Evolutionary conservation across 2,888 invertebrate species (phyloP).

Genomic region (Pristionchus entomophagus): DNA sequence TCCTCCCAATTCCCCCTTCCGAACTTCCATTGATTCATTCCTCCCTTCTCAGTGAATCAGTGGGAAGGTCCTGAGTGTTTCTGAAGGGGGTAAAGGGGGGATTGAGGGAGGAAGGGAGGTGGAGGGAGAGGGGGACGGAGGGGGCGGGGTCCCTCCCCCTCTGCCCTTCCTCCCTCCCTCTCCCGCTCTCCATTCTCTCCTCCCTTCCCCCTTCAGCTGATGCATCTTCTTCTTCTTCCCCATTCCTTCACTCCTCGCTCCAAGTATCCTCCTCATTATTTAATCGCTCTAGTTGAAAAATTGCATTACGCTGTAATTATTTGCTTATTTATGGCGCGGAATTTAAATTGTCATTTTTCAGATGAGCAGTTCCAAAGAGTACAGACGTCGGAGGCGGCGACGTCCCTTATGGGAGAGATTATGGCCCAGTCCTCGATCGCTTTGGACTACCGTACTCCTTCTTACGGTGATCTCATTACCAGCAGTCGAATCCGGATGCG

Average conservation of each 20-base stretch:
- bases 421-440: background rate
- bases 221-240: background rate
- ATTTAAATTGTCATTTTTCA: background rate
- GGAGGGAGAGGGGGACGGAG: background rate
- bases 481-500: constrained; percentile 45
- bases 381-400: constrained; percentile 10
- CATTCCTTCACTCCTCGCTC: background rate
- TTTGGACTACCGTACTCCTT: constrained; percentile 1
- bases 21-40: background rate
- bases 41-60: background rate
- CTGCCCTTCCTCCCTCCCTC: background rate
- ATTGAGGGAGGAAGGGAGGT: constrained; percentile 1
- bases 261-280: constrained; percentile 2
- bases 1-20: background rate
- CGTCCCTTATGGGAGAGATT: background rate
- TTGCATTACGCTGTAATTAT: background rate
- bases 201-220: background rate
- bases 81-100: background rate
- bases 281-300: background rate
- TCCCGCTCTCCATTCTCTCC: constrained; percentile 30
- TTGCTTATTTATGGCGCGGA: background rate
- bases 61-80: constrained; percentile 8
- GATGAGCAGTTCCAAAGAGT: constrained; percentile 37
- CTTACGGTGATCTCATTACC: background rate
- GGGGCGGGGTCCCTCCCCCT: background rate